Base-by-base conservation (phyloP, 2,113 vertebrate genomes). In the Condylura cristata region DNA sequence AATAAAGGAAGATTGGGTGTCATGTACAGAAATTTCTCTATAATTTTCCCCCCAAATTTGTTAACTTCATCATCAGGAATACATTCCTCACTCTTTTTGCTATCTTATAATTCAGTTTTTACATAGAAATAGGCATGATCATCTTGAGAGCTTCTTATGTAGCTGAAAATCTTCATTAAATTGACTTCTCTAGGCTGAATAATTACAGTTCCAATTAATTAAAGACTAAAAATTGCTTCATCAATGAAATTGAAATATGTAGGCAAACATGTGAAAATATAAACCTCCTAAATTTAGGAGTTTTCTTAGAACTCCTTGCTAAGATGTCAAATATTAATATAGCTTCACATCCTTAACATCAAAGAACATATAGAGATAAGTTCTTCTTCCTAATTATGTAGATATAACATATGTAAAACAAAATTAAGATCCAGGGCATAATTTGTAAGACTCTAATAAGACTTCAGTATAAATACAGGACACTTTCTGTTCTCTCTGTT, bases 121-220 rank as follows among this genome's bases (percentile, higher is more conserved):
- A 63, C 83, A 26, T 75, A 44, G 63, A 89, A 96, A 44, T 70
- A 85, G 44, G 22, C 74, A 44, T 26, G 75, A 86, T 71, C 66
- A 78, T 89, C 80, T 86, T 79, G n/a, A 91, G 86, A 92, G 70
- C 44, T 65, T 51, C 68, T 93, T 85, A 82, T 68, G 11, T 71
- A 96, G 41, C 66, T 68, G 44, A 92, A 93, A 87, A 68, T 89
- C 72, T 83, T 93, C 76, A 26, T 86, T 89, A 90, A 82, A 61
- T 80, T 89, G 63, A 61, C 63, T 81, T 89, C 90, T 96, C 44
- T 39, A 86, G 44, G 82, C 72, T 89, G 82, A 94, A 91, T 95
- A 83, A 96, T 96, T 95, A 82, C 12, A 65, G 44, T 90, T 92
- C 26, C 66, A 88, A 89, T 96, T 93, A 96, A 96, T 92, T 96